Evolutionary conservation across 2,113 vertebrate species (phyloP), one percentile per base, ranked within the genome.

Genomic region (Microtus pennsylvanicus): DNA sequence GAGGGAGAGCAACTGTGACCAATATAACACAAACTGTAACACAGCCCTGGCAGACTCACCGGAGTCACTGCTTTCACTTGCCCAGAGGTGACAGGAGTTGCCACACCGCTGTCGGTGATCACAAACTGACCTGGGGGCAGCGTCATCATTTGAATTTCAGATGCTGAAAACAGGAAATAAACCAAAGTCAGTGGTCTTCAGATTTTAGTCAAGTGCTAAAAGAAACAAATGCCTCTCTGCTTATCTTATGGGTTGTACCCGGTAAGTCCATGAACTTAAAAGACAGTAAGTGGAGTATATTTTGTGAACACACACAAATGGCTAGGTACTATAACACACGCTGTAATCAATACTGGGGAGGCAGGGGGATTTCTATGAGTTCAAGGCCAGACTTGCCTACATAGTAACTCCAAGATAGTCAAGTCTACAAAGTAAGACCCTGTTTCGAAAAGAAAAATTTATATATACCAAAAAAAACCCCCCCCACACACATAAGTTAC

Each of bases 111-210:
- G 95, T 99, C 99, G n/a, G 99, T 99, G 21, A 99, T 99, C 97
- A 99, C 99, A 0, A 99, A 99, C 97, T 99, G 99, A 52, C 99
- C 98, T 14, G 99, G 99, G 50, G 99, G 99, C 90, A 99, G 99
- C 42, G 99, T 97, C 99, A 99, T 99, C 99, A 99, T 99, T 98
- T 99, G 99, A 98, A 99, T 99, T 98, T 99, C 99, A 11, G 99
- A 99, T 1, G 99, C 99, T 99, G 97, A 72, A 97, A 50, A 96
- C 2, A 89, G 13, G 93, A 98, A 97, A 87, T 77, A 96, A 19
- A 69, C 52, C 93, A 3, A 81, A 50, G 86, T 91, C 94, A 87
- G 72, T 83, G 92, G 67, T 77, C 74, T 96, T n/a, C 58, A 47
- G 67, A 93, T 89, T 90, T 78, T 78, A 93, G 35, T 9, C 26